These are phyloP conservation scores for Oconnorella tubifera DNA, from an alignment of 2,888 invertebrate genomes.

Conservation along the genomic window DNA sequence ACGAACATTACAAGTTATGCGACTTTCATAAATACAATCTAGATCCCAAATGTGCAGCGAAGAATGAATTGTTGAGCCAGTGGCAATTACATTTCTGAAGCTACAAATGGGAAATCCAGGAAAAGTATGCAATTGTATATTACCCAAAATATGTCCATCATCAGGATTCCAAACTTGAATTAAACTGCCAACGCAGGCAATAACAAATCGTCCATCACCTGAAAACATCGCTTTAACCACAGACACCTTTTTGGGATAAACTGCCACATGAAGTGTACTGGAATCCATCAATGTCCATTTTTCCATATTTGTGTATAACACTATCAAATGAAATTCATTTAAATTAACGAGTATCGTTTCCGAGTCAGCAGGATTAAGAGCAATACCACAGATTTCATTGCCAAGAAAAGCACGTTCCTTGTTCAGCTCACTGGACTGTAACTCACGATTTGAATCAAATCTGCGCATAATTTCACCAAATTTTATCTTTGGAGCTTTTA, in stretches of 20 bases:
- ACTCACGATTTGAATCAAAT: conserved; percentile 25
- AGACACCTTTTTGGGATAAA: conserved; percentile 19
- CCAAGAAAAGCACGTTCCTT: conserved; percentile 18
- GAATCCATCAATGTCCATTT: conserved; percentile 26
- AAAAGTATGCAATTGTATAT: conserved; percentile 28
- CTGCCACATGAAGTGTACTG: conserved; percentile 7
- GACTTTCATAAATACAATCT: conserved; percentile 18
- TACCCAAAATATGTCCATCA: conserved; percentile 20
- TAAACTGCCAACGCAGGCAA: conserved; percentile 23
- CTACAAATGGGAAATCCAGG: conserved; percentile 29
- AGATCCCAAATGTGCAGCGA: conserved; percentile 36
- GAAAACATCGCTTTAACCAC: conserved; percentile 26
- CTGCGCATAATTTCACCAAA: conserved; percentile 23
- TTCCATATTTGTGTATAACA: conserved; percentile 23
- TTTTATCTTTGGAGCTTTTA: conserved; percentile 5
- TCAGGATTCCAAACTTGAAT: conserved; percentile 32
- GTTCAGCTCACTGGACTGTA: conserved; percentile 6
- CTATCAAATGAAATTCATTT: conserved; percentile 26
- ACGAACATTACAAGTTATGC: not conserved
- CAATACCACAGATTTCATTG: conserved; percentile 31
- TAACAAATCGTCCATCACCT: conserved; percentile 26
- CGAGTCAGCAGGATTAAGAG: conserved; percentile 19
- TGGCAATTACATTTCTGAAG: conserved; percentile 29
- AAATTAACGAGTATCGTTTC: conserved; percentile 31
- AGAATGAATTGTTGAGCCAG: conserved; percentile 33